Conservation (phyloP, 2,888 invertebrate species). For the Cantharis rufa region DNA sequence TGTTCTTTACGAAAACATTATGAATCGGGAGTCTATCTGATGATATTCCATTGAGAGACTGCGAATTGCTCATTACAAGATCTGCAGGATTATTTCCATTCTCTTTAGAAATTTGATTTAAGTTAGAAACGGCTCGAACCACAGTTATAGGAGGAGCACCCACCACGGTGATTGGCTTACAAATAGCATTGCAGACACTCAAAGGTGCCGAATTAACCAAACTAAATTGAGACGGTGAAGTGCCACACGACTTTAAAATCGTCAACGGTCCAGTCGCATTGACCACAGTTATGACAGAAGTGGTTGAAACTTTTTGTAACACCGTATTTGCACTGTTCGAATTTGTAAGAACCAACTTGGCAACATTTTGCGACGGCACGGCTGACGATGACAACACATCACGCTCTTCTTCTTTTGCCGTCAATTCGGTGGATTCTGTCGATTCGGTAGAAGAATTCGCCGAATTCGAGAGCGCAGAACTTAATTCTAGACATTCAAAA, state of each 20-base stretch:
- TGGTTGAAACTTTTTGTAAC: slow-evolving; percentile 45
- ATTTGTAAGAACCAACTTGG: slow-evolving; percentile 39
- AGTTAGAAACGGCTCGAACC: slow-evolving; percentile 45
- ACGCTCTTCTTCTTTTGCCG: slow-evolving; percentile 4
- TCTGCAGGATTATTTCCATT: slow-evolving; percentile 14
- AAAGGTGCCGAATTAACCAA: slow-evolving; percentile 50
- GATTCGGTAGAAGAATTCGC: slow-evolving; percentile 37
- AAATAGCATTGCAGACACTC: slow-evolving; percentile 46
- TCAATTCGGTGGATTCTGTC: slow-evolving; percentile 19
- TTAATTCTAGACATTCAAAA: slow-evolving; percentile 36
- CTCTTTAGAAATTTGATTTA: slow-evolving; percentile 8
- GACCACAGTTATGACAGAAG: slow-evolving; percentile 53
- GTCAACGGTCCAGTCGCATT: slow-evolving; percentile 51
- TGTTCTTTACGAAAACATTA: slow-evolving; percentile 55
- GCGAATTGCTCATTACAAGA: background rate
- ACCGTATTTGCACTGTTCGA: slow-evolving; percentile 33
- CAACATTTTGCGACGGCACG: slow-evolving; percentile 27
- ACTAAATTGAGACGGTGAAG: slow-evolving; percentile 50
- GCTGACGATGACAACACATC: slow-evolving; percentile 8
- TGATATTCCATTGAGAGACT: slow-evolving; percentile 13
- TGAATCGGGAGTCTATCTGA: slow-evolving; percentile 37
- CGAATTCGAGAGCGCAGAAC: slow-evolving; percentile 45
- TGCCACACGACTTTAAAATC: slow-evolving; percentile 50
- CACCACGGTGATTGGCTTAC: slow-evolving; percentile 51
- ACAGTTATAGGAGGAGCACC: slow-evolving; percentile 53